Percentiles rank a stretch among this genome's conserved stretches.
phyloP scores from a whole-genome alignment of 2,113 vertebrate genomes.

The Takifugu bimaculatus region DNA sequence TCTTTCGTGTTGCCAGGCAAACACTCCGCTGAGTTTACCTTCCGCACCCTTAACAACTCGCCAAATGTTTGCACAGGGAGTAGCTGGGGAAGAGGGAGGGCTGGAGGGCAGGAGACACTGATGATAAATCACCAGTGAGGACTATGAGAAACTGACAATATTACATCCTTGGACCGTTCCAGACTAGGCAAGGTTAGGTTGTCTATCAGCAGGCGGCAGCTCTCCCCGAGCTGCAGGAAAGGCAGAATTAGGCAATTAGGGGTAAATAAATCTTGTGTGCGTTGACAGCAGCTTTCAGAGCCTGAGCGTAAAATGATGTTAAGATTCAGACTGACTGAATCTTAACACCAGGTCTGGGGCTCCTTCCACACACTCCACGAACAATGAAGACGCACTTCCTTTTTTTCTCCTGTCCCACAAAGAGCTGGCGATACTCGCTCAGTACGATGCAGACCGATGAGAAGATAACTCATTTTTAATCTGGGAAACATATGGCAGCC shows the following conservation, averaged over 20 bases:
- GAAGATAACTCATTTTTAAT: conserved; percentile 31
- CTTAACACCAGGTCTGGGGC: conserved; percentile 48
- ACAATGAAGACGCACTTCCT: conserved; percentile 31
- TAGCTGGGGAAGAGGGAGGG: conserved; percentile 37
- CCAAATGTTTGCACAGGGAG: conserved; percentile 70
- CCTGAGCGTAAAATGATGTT: conserved; percentile 62
- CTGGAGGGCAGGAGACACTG: conserved; percentile 20
- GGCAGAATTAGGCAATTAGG: conserved; percentile 73
- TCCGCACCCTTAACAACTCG: conserved; percentile 61
- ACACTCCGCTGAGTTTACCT: conserved; percentile 64
- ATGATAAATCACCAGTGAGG: conserved; percentile 73
- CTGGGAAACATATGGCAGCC: conserved; percentile 35
- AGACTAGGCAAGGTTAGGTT: conserved; percentile 65
- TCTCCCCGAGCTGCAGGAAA: conserved; percentile 59
- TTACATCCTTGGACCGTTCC: conserved; percentile 73
- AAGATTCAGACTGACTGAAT: conserved; percentile 61
- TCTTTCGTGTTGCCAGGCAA: conserved; percentile 28
- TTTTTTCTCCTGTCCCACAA: conserved; percentile 4
- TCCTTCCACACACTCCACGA: conserved; percentile 44
- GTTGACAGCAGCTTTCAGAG: conserved; percentile 65
- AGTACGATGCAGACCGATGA: conserved; percentile 21
- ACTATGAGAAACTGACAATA: conserved; percentile 66
- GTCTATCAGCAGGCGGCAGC: conserved; percentile 56
- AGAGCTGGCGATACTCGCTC: conserved; percentile 30
- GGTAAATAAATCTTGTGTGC: conserved; percentile 72